phyloP scores from a whole-genome alignment of 2,113 vertebrate species.

The Arothron firmamentum region DNA sequence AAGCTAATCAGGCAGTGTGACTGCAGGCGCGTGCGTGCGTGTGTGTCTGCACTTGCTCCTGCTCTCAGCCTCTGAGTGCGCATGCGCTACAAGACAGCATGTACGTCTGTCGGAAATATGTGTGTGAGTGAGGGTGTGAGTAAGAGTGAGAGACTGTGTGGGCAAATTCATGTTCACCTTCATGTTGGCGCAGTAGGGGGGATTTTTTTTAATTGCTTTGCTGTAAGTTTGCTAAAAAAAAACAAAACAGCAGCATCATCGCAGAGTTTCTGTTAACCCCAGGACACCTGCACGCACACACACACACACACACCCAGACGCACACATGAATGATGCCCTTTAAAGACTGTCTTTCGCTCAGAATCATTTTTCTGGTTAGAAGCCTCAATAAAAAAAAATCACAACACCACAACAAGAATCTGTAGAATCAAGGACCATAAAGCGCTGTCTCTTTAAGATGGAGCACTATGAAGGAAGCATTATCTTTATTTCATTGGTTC shows the following conservation, averaged over 20 bases:
- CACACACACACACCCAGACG: slow-evolving; percentile 7
- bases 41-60: slow-evolving; percentile 48
- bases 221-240: slow-evolving; percentile 23
- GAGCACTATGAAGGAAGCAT: slow-evolving; percentile 53
- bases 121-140: slow-evolving; percentile 62
- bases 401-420: slow-evolving; percentile 12
- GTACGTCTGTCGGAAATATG: slow-evolving; percentile 68
- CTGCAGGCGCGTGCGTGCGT: slow-evolving; percentile 66
- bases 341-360: background rate
- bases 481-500: slow-evolving; percentile 68
- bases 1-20: slow-evolving; percentile 78
- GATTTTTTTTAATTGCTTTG: slow-evolving; percentile 38
- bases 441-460: slow-evolving; percentile 73
- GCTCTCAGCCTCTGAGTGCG: slow-evolving; percentile 50
- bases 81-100: slow-evolving; percentile 72
- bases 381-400: slow-evolving; percentile 4
- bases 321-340: slow-evolving; percentile 7
- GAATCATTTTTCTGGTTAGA: background rate
- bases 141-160: slow-evolving; percentile 61
- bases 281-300: slow-evolving; percentile 15
- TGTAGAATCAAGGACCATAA: slow-evolving; percentile 29
- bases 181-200: slow-evolving; percentile 40
- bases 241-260: slow-evolving; percentile 21
- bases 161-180: slow-evolving; percentile 58
- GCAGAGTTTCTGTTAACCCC: slow-evolving; percentile 26